Percentiles rank a stretch among this genome's conserved stretches.
Conservation (phyloP, 2,113 vertebrate genomes). For the Coryphaenoides rupestris region DNA sequence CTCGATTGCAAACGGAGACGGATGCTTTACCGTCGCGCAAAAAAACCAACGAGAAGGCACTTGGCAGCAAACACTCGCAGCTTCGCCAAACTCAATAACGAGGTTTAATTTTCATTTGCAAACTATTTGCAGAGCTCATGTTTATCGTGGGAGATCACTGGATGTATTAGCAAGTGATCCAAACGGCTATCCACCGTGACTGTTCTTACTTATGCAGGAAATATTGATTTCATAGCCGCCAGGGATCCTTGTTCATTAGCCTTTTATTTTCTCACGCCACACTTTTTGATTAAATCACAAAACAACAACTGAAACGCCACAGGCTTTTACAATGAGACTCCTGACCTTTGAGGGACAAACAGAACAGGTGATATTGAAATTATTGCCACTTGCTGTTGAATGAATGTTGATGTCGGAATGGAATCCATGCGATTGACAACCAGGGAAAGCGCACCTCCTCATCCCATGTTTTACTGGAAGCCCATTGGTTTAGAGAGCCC, state of each 20-base stretch:
- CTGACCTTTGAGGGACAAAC: not conserved
- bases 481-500: too few relatives aligned
- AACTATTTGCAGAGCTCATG: not conserved
- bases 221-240: conserved; percentile 17
- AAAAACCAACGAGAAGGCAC: too few relatives aligned
- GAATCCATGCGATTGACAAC: too few relatives aligned
- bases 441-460: too few relatives aligned
- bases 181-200: not conserved
- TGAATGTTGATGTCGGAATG: too few relatives aligned
- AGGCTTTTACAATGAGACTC: conserved; percentile 10
- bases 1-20: too few relatives aligned
- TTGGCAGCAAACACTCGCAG: too few relatives aligned
- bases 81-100: not conserved
- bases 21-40: too few relatives aligned
- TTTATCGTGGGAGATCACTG: not conserved
- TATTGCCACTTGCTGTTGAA: too few relatives aligned
- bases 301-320: not conserved
- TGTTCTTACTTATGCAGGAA: conserved; percentile 6
- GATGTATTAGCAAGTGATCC: not conserved
- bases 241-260: conserved; percentile 5
- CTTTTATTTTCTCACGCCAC: conserved; percentile 2
- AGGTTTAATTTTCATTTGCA: not conserved
- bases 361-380: not conserved
- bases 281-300: conserved; percentile 11
- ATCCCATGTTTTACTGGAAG: too few relatives aligned